These are phyloP conservation scores for Pseudochirops corinnae DNA, from an alignment of 2,797 vertebrate species.

Conservation along the genomic window DNA sequence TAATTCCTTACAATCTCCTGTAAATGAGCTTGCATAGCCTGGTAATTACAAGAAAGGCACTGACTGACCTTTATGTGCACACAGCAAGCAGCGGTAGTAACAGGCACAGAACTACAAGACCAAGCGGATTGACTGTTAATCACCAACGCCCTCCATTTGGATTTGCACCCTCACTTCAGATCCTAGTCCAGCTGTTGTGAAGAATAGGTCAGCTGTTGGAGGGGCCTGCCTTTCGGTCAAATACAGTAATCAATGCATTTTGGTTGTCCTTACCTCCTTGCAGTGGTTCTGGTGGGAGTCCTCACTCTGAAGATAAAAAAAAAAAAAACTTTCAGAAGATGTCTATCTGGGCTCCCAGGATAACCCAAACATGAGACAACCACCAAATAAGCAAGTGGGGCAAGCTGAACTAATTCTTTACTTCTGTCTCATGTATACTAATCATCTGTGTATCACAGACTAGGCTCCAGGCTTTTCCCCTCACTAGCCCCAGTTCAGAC, in stretches of 20 bases:
- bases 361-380: neutral
- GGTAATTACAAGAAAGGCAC: neutral
- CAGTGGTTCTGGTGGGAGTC: neutral
- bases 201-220: neutral
- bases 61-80: neutral
- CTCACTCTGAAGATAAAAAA: neutral
- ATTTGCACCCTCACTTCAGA: neutral
- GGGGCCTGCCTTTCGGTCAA: neutral
- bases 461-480: neutral
- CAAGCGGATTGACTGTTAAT: neutral
- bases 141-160: neutral
- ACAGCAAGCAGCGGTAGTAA: neutral
- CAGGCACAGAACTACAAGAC: neutral
- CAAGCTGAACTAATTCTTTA: neutral
- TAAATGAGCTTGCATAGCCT: neutral
- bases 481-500: neutral
- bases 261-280: neutral
- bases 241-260: neutral
- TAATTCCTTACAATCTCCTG: constrained; percentile 5
- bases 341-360: neutral
- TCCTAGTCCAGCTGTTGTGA: neutral
- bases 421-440: neutral
- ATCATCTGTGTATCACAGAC: too few relatives aligned
- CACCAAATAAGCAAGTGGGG: neutral
- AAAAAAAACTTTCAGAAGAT: neutral